Base-by-base conservation (phyloP, 2,888 invertebrate genomes). In the Microchrysa polita region DNA sequence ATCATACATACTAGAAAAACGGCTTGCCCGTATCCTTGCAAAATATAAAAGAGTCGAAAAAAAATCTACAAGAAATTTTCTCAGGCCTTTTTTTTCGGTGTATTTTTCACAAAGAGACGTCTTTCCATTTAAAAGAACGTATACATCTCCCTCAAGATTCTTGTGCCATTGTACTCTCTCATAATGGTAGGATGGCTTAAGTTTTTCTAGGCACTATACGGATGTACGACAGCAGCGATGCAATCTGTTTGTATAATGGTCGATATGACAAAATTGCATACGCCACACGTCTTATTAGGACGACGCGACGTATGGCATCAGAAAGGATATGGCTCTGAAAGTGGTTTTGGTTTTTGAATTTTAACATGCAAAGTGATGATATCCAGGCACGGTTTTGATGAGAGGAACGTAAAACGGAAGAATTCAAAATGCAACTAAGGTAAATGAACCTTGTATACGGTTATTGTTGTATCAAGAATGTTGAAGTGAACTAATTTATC, bases 111-210 rank as follows among this genome's bases (percentile, higher is more conserved):
- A 65, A 65, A 34, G n/a, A 65, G 65, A 65, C 65, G 65, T 48
- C 44, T 65, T 48, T 22, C 44, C 34, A 48, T 65, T 48, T 44
- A 44, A 42, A 44, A 65, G 65, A 65, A 44, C 65, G n/a, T n/a
- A 65, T 34, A 44, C 65, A 48, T 22, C 65, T 65, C 22, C 65
- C n/a, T 42, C 65, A 9, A 65, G 16, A 44, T 65, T 22, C 34
- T 65, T 65, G 42, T 22, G 65, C 44, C 20, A 65, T 65, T 65
- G 65, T 65, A 22, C 23, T 44, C n/a, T n/a, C n/a, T n/a, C 48
- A 63, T 44, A 34, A 65, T 65, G 65, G 18, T 22, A 20, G 65
- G 20, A 65, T 65, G 48, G 44, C 44, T 65, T 65, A 65, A 65
- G 65, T 65, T 65, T 16, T 42, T 65, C 65, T 48, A 2, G 34